Percentiles rank a stretch among this genome's conserved stretches.
Conservation (phyloP, 2,113 vertebrate genomes). For the Procavia capensis region DNA sequence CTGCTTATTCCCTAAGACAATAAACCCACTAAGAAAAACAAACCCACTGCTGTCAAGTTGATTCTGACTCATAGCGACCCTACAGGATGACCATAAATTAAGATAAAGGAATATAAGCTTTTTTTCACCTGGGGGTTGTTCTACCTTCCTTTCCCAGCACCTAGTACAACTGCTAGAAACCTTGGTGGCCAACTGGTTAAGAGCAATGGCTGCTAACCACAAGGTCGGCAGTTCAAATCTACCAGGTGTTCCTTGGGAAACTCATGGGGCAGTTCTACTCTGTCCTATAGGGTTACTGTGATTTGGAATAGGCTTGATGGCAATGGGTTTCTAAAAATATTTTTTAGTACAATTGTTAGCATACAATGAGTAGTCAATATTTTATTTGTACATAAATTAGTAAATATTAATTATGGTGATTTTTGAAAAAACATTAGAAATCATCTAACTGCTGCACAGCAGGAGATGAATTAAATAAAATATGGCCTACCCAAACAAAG, state of each 20-base stretch:
- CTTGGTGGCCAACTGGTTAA: no score
- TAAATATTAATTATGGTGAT: background rate
- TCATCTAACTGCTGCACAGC: background rate
- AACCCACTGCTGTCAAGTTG: no score
- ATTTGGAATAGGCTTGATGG: no score
- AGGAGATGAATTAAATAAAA: conserved; percentile 11
- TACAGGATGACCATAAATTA: background rate
- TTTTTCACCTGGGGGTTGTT: background rate
- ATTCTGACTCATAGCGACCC: no score
- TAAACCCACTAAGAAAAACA: no score
- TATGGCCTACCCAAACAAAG: background rate
- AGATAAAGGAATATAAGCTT: background rate
- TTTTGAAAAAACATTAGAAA: conserved; percentile 11
- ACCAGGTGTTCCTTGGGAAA: no score
- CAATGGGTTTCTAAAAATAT: no score
- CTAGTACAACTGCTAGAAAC: background rate
- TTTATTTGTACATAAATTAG: background rate
- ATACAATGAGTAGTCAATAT: background rate
- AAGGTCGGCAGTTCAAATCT: no score
- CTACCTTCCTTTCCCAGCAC: background rate
- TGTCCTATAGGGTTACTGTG: no score
- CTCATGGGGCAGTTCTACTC: no score
- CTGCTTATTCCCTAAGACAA: background rate
- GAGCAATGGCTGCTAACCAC: no score
- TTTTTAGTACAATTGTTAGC: background rate